Evolutionary conservation across 2,888 invertebrate species (phyloP).

Genomic region (Melanargia galathea): DNA sequence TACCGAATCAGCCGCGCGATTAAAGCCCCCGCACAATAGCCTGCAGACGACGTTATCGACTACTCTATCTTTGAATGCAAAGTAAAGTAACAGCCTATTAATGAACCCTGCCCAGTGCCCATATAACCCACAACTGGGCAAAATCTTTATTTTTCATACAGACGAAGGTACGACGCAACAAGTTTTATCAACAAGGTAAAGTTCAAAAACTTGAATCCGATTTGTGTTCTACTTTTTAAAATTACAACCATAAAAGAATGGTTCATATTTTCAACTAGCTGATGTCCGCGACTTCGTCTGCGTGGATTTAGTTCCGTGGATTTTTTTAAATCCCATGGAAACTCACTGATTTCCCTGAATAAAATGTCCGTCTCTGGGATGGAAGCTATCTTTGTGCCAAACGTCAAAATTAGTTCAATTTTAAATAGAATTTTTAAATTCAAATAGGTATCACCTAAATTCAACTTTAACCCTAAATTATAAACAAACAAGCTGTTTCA

Average conservation of each 20-base stretch:
- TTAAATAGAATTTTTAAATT: neutral
- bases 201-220: too few relatives aligned
- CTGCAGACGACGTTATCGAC: slow-evolving; percentile 22
- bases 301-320: too few relatives aligned
- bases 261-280: neutral
- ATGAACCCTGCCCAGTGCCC: neutral
- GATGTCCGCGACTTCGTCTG: too few relatives aligned
- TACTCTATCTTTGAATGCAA: slow-evolving; percentile 15
- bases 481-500: slow-evolving; percentile 22
- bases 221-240: neutral
- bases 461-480: too few relatives aligned
- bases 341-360: too few relatives aligned
- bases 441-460: too few relatives aligned
- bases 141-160: neutral
- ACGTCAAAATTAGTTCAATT: too few relatives aligned
- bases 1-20: slow-evolving; percentile 38
- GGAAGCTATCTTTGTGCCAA: too few relatives aligned
- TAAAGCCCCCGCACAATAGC: slow-evolving; percentile 32
- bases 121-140: neutral
- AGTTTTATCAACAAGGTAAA: too few relatives aligned
- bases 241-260: neutral
- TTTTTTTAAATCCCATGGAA: too few relatives aligned
- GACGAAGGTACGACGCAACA: too few relatives aligned
- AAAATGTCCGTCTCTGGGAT: too few relatives aligned
- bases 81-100: neutral